Percentiles rank a stretch among this genome's conserved stretches.
Evolutionary conservation across 2,888 invertebrate species (phyloP).

Genomic region (Chymomyza caudatula): DNA sequence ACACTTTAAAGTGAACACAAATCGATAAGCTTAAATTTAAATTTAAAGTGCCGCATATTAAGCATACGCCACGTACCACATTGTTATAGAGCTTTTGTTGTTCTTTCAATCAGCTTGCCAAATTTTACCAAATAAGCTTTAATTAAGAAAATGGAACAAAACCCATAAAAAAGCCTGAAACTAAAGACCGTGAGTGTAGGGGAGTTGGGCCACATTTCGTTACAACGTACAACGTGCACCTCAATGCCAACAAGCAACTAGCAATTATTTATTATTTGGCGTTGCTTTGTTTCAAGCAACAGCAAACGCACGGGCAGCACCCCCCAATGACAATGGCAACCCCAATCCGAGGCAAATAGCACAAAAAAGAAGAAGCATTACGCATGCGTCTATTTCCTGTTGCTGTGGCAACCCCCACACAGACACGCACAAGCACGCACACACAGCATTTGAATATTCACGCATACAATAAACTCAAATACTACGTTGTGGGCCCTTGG

Average conservation of each 20-base stretch:
- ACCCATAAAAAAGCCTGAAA: neutral
- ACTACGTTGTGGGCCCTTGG: conserved; percentile 25
- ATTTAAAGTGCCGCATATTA: conserved; percentile 36
- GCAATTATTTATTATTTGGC: conserved; percentile 71
- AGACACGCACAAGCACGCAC: conserved; percentile 26
- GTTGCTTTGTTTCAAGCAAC: conserved; percentile 67
- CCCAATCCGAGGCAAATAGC: conserved; percentile 30
- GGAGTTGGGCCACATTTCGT: conserved; percentile 2
- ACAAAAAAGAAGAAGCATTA: conserved; percentile 36
- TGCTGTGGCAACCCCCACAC: conserved; percentile 74
- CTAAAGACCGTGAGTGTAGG: conserved; percentile 6
- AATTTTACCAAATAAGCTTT: conserved; percentile 50
- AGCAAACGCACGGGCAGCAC: conserved; percentile 41
- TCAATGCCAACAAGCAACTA: conserved; percentile 72
- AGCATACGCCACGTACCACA: conserved; percentile 53
- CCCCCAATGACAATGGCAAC: conserved; percentile 15
- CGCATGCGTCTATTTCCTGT: conserved; percentile 75
- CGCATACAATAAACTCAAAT: conserved; percentile 70
- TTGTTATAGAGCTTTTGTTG: neutral
- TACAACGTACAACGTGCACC: conserved; percentile 46
- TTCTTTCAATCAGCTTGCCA: conserved; percentile 43
- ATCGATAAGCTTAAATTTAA: conserved; percentile 50
- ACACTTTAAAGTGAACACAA: conserved; percentile 45
- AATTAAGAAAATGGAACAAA: conserved; percentile 60
- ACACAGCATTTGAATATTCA: conserved; percentile 66